Base-by-base conservation (phyloP, 1,140 invertebrate species). In the Olivierus martensii region DNA sequence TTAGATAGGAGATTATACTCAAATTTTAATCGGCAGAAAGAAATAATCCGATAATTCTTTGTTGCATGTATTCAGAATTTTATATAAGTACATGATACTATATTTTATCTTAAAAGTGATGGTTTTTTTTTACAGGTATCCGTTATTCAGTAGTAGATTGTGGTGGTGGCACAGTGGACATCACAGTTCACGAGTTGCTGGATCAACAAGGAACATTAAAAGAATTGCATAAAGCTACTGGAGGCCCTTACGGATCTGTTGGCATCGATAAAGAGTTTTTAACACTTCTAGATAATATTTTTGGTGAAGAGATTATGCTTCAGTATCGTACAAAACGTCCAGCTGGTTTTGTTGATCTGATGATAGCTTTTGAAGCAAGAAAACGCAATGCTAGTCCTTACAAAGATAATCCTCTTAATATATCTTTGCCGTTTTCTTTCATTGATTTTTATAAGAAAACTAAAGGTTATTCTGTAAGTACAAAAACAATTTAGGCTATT, bases 81-180 rank as follows among this genome's bases (percentile, higher is more conserved):
- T 39, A 39, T 12, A 39, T 39, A 17, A 39, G 12, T 39, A 17
- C 17, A 39, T 39, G 38, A 12, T 12, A 39, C 12, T 39, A 43
- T 18, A 17, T 9, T 6, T 22, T 2, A 43, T 2, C 17, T 43
- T 5, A 1, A 43, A 22, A 43, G 38, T 39, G 9, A 43, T 17
- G 0, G 9, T 18, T 17, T 43, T 5, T 28, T 28, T 21, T 34
- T 52, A 7, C 49, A 74, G 75, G 74, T 9, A 71, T 69, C 0
- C 62, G 70, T 2, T 77, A 77, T 58, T 71, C 78, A 65, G 73
- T 79, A 4, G 77, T 79, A 3, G 77, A 79, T 59, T 78, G 77
- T 61, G 78, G 78, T 3, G 78, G 78, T 7, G 77, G 77, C 0
- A 79, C 77, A 3, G 77, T 79, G 0, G 77, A 79, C 62, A 78